These are phyloP conservation scores for Pseudochromis fuscus DNA, from an alignment of 2,797 vertebrate genomes.

Conservation along the genomic window DNA sequence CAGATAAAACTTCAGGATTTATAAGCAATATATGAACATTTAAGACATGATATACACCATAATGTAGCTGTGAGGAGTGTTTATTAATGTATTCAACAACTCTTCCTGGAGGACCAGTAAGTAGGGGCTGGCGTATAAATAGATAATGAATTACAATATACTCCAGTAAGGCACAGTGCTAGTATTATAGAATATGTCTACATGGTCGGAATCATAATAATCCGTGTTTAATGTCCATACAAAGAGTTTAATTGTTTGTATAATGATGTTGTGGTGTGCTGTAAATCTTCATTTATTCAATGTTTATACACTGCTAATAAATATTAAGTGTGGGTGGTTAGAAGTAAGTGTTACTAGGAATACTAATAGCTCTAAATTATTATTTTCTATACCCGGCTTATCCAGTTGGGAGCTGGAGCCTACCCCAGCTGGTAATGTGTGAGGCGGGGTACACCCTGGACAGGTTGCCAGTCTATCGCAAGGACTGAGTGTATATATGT, in stretches of 20 bases:
- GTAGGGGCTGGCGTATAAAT: background rate
- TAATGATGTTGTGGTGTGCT: too few relatives aligned
- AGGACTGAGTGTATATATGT: too few relatives aligned
- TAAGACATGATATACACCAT: background rate
- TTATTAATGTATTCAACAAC: slow-evolving; percentile 12
- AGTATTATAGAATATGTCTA: too few relatives aligned
- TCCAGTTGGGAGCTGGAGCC: too few relatives aligned
- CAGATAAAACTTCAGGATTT: slow-evolving; percentile 1
- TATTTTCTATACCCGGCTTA: too few relatives aligned
- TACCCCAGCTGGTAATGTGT: too few relatives aligned
- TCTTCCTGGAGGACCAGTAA: background rate
- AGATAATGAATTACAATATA: slow-evolving; percentile 5
- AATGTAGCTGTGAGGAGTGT: background rate
- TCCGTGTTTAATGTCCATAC: too few relatives aligned
- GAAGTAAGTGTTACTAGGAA: background rate
- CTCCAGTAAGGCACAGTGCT: background rate
- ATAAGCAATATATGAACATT: slow-evolving; percentile 5
- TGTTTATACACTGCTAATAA: background rate
- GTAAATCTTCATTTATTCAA: too few relatives aligned
- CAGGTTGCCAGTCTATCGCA: too few relatives aligned
- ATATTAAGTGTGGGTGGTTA: background rate
- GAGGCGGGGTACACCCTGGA: too few relatives aligned
- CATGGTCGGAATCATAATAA: too few relatives aligned
- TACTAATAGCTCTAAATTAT: background rate
- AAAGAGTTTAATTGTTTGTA: too few relatives aligned